Conservation (phyloP, 2,888 invertebrate genomes). For the Limnephilus lunatus region DNA sequence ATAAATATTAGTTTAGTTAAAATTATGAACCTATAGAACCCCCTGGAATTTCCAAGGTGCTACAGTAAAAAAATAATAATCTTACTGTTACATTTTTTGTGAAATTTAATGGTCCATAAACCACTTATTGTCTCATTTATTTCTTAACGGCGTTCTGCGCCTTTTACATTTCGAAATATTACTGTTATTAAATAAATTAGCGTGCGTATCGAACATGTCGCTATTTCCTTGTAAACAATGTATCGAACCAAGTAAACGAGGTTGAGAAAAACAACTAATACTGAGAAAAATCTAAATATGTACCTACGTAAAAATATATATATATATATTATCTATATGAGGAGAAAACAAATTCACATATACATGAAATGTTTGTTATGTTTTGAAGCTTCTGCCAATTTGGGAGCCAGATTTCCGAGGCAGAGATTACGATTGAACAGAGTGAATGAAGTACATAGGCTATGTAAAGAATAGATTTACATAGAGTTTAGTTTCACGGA, state of each 20-base stretch:
- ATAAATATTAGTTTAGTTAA: not conserved
- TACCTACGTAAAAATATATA: not conserved
- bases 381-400: conserved; percentile 38
- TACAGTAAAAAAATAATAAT: not conserved
- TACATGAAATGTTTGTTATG: not conserved
- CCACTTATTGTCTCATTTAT: not conserved
- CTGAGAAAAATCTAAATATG: not conserved
- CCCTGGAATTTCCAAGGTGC: not conserved
- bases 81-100: not conserved
- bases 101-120: not conserved
- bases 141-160: not conserved
- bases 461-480: not conserved
- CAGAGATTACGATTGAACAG: conserved; percentile 21
- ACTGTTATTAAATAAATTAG: not conserved
- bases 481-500: not conserved
- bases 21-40: not conserved
- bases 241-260: not conserved
- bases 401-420: not conserved
- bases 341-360: not conserved
- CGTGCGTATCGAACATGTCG: not conserved
- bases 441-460: not conserved
- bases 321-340: not conserved
- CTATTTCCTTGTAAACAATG: not conserved
- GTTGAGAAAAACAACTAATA: not conserved
- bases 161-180: not conserved